Base-by-base conservation (phyloP, 2,888 invertebrate genomes). In the Taenaris catops region DNA sequence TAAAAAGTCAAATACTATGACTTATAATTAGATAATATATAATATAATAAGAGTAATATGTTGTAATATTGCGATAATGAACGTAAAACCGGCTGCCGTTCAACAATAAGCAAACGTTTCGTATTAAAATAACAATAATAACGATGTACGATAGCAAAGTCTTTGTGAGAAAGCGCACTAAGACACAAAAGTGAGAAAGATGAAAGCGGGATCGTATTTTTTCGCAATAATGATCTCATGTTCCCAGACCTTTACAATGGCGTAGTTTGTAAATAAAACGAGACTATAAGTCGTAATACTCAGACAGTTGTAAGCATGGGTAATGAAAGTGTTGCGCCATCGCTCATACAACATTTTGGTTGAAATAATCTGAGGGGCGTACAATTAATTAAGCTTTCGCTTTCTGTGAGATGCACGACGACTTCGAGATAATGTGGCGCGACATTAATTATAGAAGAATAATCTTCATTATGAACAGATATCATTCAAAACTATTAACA, bases 321-420 rank as follows among this genome's bases (percentile, higher is more conserved):
- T 37, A 53, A 69, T 55, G 68, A 74, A 68, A 70, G 69, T 59
- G 58, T 78, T 75, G 65, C 75, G 62, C 51, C 65, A 75, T 58
- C 52, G 46, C 50, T 59, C 55, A 60, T 62, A 60, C 55, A 43
- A 55, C 57, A 55, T 60, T 55, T 52, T 49, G 44, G 46, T n/a
- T 55, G 48, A 51, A 52, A 52, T 54, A 53, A 56, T 56, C 31
- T 53, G 40, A 39, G 50, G 55, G 53, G 55, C n/a, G 55, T 49
- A 55, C 57, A 61, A 71, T 79, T 75, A 73, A 74, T 73, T 61
- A 49, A 59, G 41, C 50, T 50, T 51, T 56, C 53, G 44, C 50
- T 50, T 50, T 49, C n/a, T n/a, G n/a, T n/a, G n/a, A n/a, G n/a
- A n/a, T n/a, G n/a, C n/a, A n/a, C n/a, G n/a, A n/a, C n/a, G n/a